These are phyloP conservation scores for Condylostylus longicornis DNA, from an alignment of 1,140 invertebrate genomes.

Conservation along the genomic window DNA sequence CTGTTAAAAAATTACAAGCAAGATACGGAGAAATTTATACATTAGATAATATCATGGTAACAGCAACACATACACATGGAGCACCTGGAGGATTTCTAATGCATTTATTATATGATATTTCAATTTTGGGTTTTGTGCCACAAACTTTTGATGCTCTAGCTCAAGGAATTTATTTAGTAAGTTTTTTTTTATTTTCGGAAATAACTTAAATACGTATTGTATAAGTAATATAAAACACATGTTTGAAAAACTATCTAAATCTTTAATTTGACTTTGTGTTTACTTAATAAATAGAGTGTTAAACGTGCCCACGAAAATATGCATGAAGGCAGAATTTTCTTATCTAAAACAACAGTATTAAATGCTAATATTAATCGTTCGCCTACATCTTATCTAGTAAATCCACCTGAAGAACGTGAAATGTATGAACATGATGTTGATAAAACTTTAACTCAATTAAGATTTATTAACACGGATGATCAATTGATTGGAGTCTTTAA, in stretches of 20 bases:
- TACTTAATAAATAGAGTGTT: slow-evolving; percentile 54
- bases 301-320: slow-evolving; percentile 50
- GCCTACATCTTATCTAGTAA: slow-evolving; percentile 63
- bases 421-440: slow-evolving; percentile 67
- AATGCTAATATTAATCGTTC: slow-evolving; percentile 76
- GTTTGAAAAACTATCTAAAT: too few species aligned
- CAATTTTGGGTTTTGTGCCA: slow-evolving; percentile 59
- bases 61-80: slow-evolving; percentile 67
- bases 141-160: slow-evolving; percentile 57
- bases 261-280: too few species aligned
- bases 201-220: too few species aligned
- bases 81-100: slow-evolving; percentile 69
- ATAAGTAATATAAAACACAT: too few species aligned
- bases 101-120: slow-evolving; percentile 67
- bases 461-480: slow-evolving; percentile 41
- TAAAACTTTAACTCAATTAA: slow-evolving; percentile 61
- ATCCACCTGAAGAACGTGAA: slow-evolving; percentile 59
- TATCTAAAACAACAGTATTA: slow-evolving; percentile 47
- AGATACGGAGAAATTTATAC: slow-evolving; percentile 50
- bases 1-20: slow-evolving; percentile 43
- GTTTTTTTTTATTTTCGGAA: too few species aligned
- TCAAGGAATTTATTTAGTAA: slow-evolving; percentile 52
- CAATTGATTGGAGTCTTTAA: slow-evolving; percentile 53
- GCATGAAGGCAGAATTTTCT: slow-evolving; percentile 46
- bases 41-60: slow-evolving; percentile 62